Percentiles rank a stretch among this genome's conserved stretches.
phyloP scores from a whole-genome alignment of 2,113 vertebrate species.

The Syrmaticus mikado region DNA sequence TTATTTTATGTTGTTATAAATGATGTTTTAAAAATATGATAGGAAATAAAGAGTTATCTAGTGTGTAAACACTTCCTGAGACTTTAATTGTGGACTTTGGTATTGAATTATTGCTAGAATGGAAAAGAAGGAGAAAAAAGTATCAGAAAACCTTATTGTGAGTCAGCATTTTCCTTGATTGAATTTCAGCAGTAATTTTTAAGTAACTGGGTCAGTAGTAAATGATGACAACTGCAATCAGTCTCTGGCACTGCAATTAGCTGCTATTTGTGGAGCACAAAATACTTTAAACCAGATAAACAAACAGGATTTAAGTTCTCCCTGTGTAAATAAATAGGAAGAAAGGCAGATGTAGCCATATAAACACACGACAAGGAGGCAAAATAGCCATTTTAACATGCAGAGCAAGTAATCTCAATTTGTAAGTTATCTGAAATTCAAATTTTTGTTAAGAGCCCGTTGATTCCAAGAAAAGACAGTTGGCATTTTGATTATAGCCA shows the following conservation, averaged over 20 bases:
- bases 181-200: not conserved
- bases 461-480: conserved; percentile 47
- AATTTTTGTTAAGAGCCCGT: conserved; percentile 26
- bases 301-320: not conserved
- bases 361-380: not conserved
- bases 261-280: not conserved
- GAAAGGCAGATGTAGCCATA: not conserved
- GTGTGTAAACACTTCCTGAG: not conserved
- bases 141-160: not conserved
- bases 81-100: not conserved
- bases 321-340: not conserved
- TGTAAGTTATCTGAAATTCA: conserved; percentile 44
- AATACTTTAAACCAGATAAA: conserved; percentile 26
- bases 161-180: conserved; percentile 8
- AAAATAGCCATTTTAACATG: conserved; percentile 31
- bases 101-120: not conserved
- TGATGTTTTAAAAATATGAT: not conserved
- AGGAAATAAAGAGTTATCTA: not conserved
- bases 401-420: conserved; percentile 38
- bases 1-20: not conserved
- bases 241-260: conserved; percentile 2
- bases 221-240: not conserved
- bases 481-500: conserved; percentile 39
- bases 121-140: not conserved
- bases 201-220: not conserved